phyloP scores from a whole-genome alignment of 2,888 invertebrate genomes.

The Conchocele bisecta region DNA sequence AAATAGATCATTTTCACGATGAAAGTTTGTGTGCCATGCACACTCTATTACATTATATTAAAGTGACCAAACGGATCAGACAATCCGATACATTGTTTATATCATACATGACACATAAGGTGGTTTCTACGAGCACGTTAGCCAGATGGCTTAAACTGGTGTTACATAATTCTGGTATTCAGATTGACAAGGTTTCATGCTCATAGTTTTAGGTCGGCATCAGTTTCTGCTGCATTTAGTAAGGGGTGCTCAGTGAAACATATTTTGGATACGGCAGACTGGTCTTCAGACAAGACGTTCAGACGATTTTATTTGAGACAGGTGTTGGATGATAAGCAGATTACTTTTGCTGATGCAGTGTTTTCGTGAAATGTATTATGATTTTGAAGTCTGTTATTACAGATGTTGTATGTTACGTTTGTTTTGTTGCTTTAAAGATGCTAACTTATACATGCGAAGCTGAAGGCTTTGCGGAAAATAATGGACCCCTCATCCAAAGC shows the following conservation, averaged over 20 bases:
- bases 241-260: constrained; percentile 21
- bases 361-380: no score
- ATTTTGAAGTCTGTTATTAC: no score
- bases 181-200: constrained; percentile 27
- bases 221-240: constrained; percentile 25
- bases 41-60: constrained; percentile 31
- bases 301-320: constrained; percentile 29
- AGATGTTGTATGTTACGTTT: no score
- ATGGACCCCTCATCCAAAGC: no score
- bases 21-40: constrained; percentile 40
- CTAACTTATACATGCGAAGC: no score
- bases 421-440: no score
- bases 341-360: constrained; percentile 18
- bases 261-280: constrained; percentile 32
- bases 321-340: neutral
- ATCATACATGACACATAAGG: constrained; percentile 37
- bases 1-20: constrained; percentile 30
- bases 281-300: constrained; percentile 30
- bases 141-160: constrained; percentile 40
- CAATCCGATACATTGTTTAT: constrained; percentile 14
- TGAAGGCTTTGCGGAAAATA: no score
- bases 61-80: constrained; percentile 6
- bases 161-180: constrained; percentile 24
- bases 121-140: constrained; percentile 37
- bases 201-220: constrained; percentile 32